Conservation (phyloP, 1,140 invertebrate genomes). For the Anadara kagoshimensis region DNA sequence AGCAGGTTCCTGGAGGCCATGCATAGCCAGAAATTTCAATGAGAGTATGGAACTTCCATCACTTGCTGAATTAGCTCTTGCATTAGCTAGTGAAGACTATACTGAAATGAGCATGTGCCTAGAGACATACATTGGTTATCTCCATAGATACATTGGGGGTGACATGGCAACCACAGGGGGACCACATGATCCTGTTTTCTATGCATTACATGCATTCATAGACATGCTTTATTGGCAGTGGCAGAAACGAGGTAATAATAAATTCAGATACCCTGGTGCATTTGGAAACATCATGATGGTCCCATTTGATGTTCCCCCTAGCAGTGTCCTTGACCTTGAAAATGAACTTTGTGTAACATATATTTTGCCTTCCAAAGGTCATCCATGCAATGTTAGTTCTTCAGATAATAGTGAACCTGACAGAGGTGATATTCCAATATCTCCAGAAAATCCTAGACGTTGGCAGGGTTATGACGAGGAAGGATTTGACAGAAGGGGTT, state of each 20-base stretch:
- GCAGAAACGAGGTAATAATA: conserved; percentile 64
- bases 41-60: conserved; percentile 61
- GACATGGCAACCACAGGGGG: conserved; percentile 65
- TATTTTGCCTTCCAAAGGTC: conserved; percentile 54
- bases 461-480: conserved; percentile 46
- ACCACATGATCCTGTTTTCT: conserved; percentile 69
- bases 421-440: conserved; percentile 45
- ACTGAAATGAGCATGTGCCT: conserved; percentile 65
- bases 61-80: conserved; percentile 60
- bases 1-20: conserved; percentile 62
- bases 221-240: conserved; percentile 70
- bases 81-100: conserved; percentile 62
- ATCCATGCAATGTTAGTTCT: conserved; percentile 4
- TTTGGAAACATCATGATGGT: conserved; percentile 67
- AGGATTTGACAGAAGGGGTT: conserved; percentile 56
- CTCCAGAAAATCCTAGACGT: conserved; percentile 28
- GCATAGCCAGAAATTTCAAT: conserved; percentile 64
- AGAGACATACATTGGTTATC: conserved; percentile 58
- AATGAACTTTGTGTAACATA: conserved; percentile 62
- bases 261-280: conserved; percentile 63
- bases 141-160: conserved; percentile 67
- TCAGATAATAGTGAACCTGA: conserved; percentile 1
- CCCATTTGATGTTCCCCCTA: conserved; percentile 66
- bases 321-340: conserved; percentile 61
- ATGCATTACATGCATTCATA: conserved; percentile 63